Base-by-base conservation (phyloP, 2,797 vertebrate species). In the Poecilia velifera region DNA sequence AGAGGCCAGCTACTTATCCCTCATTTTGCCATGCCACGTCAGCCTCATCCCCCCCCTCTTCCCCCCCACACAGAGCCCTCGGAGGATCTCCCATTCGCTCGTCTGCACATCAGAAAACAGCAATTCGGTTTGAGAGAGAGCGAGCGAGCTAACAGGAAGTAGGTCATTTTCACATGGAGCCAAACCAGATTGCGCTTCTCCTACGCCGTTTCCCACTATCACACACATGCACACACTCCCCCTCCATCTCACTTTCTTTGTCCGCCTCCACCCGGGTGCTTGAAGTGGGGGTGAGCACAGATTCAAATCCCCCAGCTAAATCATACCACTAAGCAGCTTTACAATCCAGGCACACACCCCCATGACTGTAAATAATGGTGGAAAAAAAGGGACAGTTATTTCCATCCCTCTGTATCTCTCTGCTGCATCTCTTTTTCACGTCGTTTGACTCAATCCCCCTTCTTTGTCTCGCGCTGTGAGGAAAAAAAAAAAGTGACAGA, bases 141-240 rank as follows among this genome's bases (percentile, higher is more conserved):
- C 88, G 92, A 91, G 82, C 13, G 55, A 86, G 90, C 88, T 93
- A 87, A 93, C 88, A 94, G 92, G 93, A 96, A 95, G 91, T 96
- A 95, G 95, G 95, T 96, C 95, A 94, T 92, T 93, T 93, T 92
- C 88, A 89, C 91, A 93, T 90, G 83, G 89, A 93, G 91, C 91
- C 87, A 76, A 71, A 91, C 84, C 91, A 93, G 89, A 95, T 90
- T 93, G 91, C 79, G 86, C 83, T 84, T 91, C 87, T 94, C 84
- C 86, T 84, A 88, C 76, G n/a, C 85, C 4, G 71, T 83, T 80
- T 81, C 76, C 72, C 82, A 62, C 82, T 70, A 86, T 47, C 84
- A 1, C 78, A 59, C 80, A 86, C 82, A 77, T 71, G 53, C 53
- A 86, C 62, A 83, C 79, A 72, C 81, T 36, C 86, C 79, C 86